These are phyloP conservation scores for Yoshiicerus persimilis DNA, from an alignment of 1,140 invertebrate species.

Conservation along the genomic window DNA sequence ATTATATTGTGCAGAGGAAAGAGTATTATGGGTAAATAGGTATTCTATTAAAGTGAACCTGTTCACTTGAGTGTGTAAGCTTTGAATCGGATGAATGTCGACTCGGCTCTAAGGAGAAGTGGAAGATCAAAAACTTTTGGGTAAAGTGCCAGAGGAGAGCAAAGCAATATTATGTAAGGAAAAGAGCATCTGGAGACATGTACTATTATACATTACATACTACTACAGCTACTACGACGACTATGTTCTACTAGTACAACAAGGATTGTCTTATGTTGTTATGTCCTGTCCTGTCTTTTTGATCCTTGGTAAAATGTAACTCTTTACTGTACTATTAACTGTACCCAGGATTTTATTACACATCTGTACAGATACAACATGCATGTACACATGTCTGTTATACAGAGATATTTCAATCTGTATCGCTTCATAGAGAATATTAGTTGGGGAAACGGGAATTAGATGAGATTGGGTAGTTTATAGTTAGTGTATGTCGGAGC, in stretches of 20 bases:
- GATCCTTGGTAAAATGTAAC: neutral
- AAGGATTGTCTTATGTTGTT: neutral
- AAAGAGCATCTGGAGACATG: constrained; percentile 21
- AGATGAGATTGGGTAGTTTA: neutral
- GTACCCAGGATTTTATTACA: neutral
- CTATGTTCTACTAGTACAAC: neutral
- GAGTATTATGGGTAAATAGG: neutral
- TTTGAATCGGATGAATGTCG: neutral
- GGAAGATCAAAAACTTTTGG: constrained; percentile 17
- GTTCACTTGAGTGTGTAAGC: constrained; percentile 6
- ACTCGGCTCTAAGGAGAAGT: neutral
- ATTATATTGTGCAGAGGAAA: neutral
- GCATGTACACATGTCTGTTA: no score
- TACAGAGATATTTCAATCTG: neutral
- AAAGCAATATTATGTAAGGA: neutral
- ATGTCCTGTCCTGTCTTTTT: neutral
- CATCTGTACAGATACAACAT: no score
- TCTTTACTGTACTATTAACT: neutral
- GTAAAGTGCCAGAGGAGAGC: neutral
- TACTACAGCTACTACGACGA: neutral
- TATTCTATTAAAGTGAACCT: neutral
- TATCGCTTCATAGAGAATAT: neutral
- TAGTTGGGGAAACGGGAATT: neutral
- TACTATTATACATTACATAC: neutral
- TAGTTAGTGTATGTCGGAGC: neutral